Base-by-base conservation (phyloP, 1,140 invertebrate species). In the Nebria ingens region DNA sequence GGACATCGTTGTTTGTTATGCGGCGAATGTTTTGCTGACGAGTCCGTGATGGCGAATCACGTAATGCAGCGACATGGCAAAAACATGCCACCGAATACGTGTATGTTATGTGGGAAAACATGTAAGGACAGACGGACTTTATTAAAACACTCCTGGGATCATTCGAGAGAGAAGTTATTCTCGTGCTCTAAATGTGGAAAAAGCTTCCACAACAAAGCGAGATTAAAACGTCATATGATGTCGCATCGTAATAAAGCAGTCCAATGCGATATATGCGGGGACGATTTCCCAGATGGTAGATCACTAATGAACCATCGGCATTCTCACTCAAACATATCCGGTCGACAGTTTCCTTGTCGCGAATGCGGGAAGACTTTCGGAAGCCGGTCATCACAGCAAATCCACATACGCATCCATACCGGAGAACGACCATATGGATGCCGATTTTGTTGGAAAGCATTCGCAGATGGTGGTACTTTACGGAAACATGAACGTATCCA, bases 401-500 rank as follows among this genome's bases (percentile, higher is more conserved):
- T 96, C 62, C 91, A 94, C 67, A 81, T 91, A 19, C 79, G 91
- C 19, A 91, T 91, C 49, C 90, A 93, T 65, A 93, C 90, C 1
- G 87, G 88, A 2, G 81, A 84, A 50, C 19, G 45, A n/a, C 34
- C 20, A 17, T 55, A 40, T 54, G 15, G 85, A 2, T 98, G 96
- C 69, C 82, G 85, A n/a, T 97, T 93, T 70, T 99, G 97, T 71
- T 96, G 94, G 79, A 98, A 99, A 70, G 91, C 95, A 19, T 99
- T 98, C 68, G 96, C 96, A 0, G 97, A 97, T 61, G 95, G 94
- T 25, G 96, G 94, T 3, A 99, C 98, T 51, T 73, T 99, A 38
- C 83, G 94, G 11, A 91, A 98, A 65, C 97, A 99, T 71, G 97
- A 98, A 67, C 83, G 98, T 56, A 99, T 97, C 40, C 96, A 99